Percentiles rank a stretch among this genome's conserved stretches.
These are phyloP conservation scores for Noctua comes DNA, from an alignment of 2,888 invertebrate species.

Conservation along the genomic window DNA sequence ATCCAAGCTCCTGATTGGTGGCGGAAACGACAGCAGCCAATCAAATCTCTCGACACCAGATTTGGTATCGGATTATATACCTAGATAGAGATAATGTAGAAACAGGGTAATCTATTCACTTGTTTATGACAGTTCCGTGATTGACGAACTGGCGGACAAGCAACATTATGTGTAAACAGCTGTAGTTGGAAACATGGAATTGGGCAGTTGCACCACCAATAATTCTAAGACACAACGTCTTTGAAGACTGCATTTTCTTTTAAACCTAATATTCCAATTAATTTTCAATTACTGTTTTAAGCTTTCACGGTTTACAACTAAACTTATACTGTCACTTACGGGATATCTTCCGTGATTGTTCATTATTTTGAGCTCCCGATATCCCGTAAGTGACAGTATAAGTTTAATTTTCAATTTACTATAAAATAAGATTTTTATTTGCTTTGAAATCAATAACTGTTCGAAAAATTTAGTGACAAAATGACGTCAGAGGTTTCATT, in stretches of 20 bases:
- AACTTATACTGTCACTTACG: too few species aligned
- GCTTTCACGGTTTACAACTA: too few species aligned
- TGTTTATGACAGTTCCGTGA: neutral
- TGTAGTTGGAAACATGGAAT: neutral
- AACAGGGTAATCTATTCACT: neutral
- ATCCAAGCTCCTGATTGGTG: constrained; percentile 18
- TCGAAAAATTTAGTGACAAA: neutral
- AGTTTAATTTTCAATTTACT: too few species aligned
- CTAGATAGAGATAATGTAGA: neutral
- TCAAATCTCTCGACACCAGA: constrained; percentile 13
- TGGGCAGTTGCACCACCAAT: neutral
- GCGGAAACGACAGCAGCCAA: constrained; percentile 1
- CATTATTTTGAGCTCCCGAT: too few species aligned
- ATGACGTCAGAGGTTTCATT: neutral
- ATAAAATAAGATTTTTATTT: neutral
- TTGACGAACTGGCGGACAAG: neutral
- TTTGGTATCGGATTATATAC: constrained; percentile 3
- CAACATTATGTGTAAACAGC: too few species aligned
- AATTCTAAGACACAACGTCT: too few species aligned
- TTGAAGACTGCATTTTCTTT: too few species aligned
- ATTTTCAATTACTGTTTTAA: too few species aligned
- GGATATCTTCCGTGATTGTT: too few species aligned
- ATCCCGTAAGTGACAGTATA: too few species aligned
- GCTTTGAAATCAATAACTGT: neutral
- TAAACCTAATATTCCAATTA: neutral